These are phyloP conservation scores for Eueremaeus valkanovi DNA, from an alignment of 2,888 invertebrate genomes.

Conservation along the genomic window DNA sequence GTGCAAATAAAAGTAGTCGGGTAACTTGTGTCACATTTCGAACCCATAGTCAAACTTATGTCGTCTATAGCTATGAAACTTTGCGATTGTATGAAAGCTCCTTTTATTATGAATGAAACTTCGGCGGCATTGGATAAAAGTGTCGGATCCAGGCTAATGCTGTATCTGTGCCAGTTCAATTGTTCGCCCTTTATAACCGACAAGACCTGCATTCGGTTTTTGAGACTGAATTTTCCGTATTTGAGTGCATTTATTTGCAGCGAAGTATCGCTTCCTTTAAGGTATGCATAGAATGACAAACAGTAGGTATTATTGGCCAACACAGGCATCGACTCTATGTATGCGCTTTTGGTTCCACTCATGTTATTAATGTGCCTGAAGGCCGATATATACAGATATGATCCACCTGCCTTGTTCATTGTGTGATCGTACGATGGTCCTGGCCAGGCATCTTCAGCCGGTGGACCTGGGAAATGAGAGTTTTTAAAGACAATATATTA, in stretches of 20 bases:
- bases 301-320: not conserved
- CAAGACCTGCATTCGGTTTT: not conserved
- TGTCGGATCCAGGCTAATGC: not conserved
- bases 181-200: not conserved
- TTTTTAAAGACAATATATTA: not conserved
- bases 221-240: not conserved
- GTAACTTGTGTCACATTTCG: not conserved
- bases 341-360: not conserved
- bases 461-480: not conserved
- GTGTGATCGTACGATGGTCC: slow-evolving; percentile 35
- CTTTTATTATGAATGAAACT: not conserved
- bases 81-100: not conserved
- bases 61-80: slow-evolving; percentile 33
- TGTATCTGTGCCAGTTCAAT: slow-evolving; percentile 1
- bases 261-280: not conserved
- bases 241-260: not conserved
- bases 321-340: slow-evolving; percentile 5
- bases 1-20: not conserved
- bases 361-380: not conserved
- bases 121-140: not conserved
- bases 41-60: not conserved
- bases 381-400: slow-evolving; percentile 25
- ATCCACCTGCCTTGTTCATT: not conserved
- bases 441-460: slow-evolving; percentile 3
- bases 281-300: not conserved